Base-by-base conservation (phyloP, 2,888 invertebrate genomes). In the Serripes groenlandicus region DNA sequence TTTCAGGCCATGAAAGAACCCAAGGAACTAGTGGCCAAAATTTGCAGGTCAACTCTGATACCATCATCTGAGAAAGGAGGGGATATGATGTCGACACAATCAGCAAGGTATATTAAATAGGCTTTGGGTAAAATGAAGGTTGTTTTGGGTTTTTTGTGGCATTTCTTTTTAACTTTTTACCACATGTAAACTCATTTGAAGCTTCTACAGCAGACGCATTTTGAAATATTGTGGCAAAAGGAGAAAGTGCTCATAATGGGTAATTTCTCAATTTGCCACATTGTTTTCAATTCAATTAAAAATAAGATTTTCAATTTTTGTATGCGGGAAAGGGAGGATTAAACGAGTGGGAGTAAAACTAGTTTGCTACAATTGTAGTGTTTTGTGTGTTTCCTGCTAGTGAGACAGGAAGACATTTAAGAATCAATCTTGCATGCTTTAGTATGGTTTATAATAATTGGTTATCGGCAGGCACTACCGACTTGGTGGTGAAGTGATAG, bases 71-170 rank as follows among this genome's bases (percentile, higher is more conserved):
- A 89, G 52, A 82, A 78, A 21, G 89, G 89, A 28, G 87, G 88
- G 18, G 88, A 92, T 26, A 90, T 94, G 2, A 90, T 95, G 49
- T 93, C 95, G n/a, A 95, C 95, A 0, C 95, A 95, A 90, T 95
- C 95, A 11, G 94, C 94, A 26, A 95, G 92, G 93, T 93, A 84
- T 60, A 7, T 28, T 32, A 23, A 56, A 15, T 42, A 15, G 42
- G 9, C 7, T 42, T 42, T 42, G 42, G 7, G 15, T 7, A 42
- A 42, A 42, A 42, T 42, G 42, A 42, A 42, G 42, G 15, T 42
- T 15, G 15, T 15, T 42, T 42, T 42, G 9, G 42, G 42, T 42
- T 42, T 7, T 7, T 42, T 42, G 42, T 11, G 15, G 15, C 7
- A 11, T 15, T 42, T 42, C 15, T 7, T 11, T 42, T 42, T 42